A percentile compares a stretch with the other conserved stretches of the same genome.
phyloP scores from a whole-genome alignment of 37 sponge, comb jelly and placozoan genomes.

The Cladorhizidae sp. region DNA sequence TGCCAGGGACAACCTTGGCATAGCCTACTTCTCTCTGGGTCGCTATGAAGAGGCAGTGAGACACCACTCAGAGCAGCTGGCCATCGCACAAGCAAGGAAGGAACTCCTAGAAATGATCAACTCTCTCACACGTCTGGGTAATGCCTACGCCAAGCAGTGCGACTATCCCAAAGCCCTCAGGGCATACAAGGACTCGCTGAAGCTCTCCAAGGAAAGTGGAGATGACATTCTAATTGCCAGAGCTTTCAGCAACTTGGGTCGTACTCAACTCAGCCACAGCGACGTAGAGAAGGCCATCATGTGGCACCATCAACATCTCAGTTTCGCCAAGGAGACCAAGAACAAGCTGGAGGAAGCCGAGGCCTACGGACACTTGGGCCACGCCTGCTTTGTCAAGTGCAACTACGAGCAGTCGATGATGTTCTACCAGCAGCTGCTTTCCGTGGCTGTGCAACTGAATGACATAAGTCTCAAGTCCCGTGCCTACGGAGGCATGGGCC shows the following conservation, averaged over 20 bases:
- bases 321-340: slow-evolving; percentile 73
- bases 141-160: slow-evolving; percentile 57
- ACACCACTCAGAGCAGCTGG: slow-evolving; percentile 74
- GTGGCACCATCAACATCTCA: slow-evolving; percentile 82
- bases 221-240: slow-evolving; percentile 54
- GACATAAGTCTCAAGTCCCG: slow-evolving; percentile 79
- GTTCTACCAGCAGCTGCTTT: slow-evolving; percentile 86
- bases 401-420: slow-evolving; percentile 80
- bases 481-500: slow-evolving; percentile 93
- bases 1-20: slow-evolving; percentile 77
- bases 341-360: slow-evolving; percentile 82
- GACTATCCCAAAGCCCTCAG: slow-evolving; percentile 62
- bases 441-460: slow-evolving; percentile 76
- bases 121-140: slow-evolving; percentile 78
- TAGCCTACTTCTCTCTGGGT: slow-evolving; percentile 63
- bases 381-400: slow-evolving; percentile 54
- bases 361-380: slow-evolving; percentile 80
- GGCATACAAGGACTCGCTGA: slow-evolving; percentile 79
- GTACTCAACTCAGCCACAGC: slow-evolving; percentile 14
- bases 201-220: slow-evolving; percentile 47
- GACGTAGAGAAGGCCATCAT: slow-evolving; percentile 81
- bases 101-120: slow-evolving; percentile 66
- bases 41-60: slow-evolving; percentile 65
- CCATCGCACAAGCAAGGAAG: slow-evolving; percentile 39
- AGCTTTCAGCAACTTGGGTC: slow-evolving; percentile 40